Conservation (phyloP, 2,113 vertebrate genomes). For the Spheniscus mendiculus region DNA sequence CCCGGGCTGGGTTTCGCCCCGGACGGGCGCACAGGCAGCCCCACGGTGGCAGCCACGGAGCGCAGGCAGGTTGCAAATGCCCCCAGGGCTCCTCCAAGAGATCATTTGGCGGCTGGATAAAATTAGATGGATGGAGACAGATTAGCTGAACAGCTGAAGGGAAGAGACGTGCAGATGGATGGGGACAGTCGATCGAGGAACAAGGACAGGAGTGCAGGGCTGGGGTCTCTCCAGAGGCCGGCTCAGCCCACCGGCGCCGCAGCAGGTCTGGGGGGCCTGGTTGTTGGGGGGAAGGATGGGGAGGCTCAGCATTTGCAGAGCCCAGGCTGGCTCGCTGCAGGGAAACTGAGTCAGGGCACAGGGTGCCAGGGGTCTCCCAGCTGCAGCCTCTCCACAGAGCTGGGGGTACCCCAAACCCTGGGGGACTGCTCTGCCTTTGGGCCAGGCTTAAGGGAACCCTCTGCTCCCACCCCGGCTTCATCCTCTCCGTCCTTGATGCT, state of each 20-base stretch:
- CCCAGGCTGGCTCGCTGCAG: background rate
- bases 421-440: background rate
- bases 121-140: conserved; percentile 59
- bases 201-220: background rate
- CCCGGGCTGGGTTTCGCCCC: background rate
- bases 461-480: background rate
- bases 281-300: background rate
- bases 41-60: background rate
- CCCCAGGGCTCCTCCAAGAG: conserved; percentile 17
- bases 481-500: background rate
- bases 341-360: background rate
- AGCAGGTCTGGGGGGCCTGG: background rate
- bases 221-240: background rate
- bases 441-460: background rate
- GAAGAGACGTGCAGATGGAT: background rate
- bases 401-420: background rate
- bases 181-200: background rate
- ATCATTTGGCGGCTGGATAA: conserved; percentile 39
- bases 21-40: accelerated
- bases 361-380: background rate
- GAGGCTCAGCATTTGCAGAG: background rate
- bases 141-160: conserved; percentile 61
- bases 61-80: background rate
- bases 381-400: background rate
- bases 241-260: background rate